Evolutionary conservation across 2,113 vertebrate genomes (phyloP).

Genomic region (Oplegnathus fasciatus): DNA sequence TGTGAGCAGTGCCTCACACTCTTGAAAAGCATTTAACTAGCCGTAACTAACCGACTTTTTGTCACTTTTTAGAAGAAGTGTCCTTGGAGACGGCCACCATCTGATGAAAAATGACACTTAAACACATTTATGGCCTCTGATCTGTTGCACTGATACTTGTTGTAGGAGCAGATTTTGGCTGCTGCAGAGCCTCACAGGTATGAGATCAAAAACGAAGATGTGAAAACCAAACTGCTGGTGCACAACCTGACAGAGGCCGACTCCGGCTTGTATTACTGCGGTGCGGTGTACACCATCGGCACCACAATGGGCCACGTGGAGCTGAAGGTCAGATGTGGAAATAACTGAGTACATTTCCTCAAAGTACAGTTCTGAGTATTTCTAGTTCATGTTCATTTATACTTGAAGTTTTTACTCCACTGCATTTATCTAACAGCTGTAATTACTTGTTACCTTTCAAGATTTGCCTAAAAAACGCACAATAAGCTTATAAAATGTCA

Average conservation of each 20-base stretch:
- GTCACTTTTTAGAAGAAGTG: slow-evolving; percentile 8
- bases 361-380: neutral
- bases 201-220: slow-evolving; percentile 34
- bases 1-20: slow-evolving; percentile 67
- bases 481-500: neutral
- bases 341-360: neutral
- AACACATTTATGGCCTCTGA: neutral
- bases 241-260: slow-evolving; percentile 82
- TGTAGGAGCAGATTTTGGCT: slow-evolving; percentile 64
- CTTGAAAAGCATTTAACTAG: slow-evolving; percentile 5
- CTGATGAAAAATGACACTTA: neutral
- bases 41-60: neutral
- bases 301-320: slow-evolving; percentile 61
- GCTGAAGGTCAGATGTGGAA: slow-evolving; percentile 79
- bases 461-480: neutral
- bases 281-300: slow-evolving; percentile 82
- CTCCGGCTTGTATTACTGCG: slow-evolving; percentile 86
- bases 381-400: neutral
- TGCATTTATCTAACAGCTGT: neutral
- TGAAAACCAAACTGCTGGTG: slow-evolving; percentile 80
- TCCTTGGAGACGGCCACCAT: neutral
- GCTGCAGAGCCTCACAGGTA: slow-evolving; percentile 47
- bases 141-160: neutral
- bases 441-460: neutral
- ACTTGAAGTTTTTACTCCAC: neutral